Conservation (phyloP, 2,113 vertebrate genomes). For the Pteropus alecto region DNA sequence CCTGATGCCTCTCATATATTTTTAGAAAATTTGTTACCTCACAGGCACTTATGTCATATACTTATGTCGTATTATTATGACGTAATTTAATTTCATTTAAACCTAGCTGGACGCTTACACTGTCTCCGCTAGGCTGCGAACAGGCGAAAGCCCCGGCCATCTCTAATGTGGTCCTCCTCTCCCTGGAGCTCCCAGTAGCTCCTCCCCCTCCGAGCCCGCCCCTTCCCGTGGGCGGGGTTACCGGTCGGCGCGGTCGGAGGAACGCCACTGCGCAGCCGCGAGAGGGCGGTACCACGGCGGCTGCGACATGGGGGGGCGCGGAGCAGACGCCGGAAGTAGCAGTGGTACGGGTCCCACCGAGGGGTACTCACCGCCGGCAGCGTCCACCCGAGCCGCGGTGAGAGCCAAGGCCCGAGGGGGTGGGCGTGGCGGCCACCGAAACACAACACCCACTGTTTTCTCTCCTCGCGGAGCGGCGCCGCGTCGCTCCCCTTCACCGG, state of each 20-base stretch:
- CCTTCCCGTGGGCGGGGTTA: constrained; percentile 49
- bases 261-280: constrained; percentile 61
- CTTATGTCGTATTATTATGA: not conserved
- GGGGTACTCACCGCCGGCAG: constrained; percentile 54
- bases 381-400: constrained; percentile 57
- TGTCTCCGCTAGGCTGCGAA: rapidly evolving
- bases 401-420: constrained; percentile 57
- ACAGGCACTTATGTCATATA: not conserved
- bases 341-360: constrained; percentile 60
- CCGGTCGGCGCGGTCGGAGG: not conserved
- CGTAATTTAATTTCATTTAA: not conserved
- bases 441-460: not conserved
- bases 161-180: not conserved
- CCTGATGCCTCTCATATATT: not conserved
- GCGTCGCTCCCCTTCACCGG: constrained; percentile 53
- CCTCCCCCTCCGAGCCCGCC: not conserved
- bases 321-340: constrained; percentile 75
- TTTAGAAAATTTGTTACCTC: not conserved
- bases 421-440: constrained; percentile 63
- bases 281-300: constrained; percentile 61
- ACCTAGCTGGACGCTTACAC: not conserved
- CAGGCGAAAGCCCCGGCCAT: not conserved
- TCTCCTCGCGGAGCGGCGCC: constrained; percentile 28
- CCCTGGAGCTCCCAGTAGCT: not conserved
- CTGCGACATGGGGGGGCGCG: constrained; percentile 74